Evolutionary conservation across 2,888 invertebrate species (phyloP).

Genomic region (Nephrocerus scutellatus): DNA sequence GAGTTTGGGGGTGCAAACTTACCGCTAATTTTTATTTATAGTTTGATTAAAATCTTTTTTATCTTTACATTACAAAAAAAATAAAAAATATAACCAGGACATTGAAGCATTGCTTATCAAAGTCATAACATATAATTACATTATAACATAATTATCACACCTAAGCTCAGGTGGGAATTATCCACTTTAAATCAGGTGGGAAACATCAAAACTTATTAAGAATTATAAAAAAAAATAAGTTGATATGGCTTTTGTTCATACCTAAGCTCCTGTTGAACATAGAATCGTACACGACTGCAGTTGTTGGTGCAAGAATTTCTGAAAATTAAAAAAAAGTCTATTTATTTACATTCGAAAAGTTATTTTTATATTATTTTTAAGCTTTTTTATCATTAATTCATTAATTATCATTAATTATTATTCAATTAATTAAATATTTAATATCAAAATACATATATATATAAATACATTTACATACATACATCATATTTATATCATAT

Average conservation of each 20-base stretch:
- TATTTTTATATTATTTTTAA: not conserved
- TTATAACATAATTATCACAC: no score
- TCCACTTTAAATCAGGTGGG: not conserved
- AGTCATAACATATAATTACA: no score
- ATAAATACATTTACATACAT: conserved; percentile 1
- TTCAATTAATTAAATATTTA: no score
- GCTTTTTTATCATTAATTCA: not conserved
- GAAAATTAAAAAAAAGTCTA: conserved; percentile 33
- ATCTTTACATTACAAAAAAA: no score
- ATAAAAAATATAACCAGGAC: no score
- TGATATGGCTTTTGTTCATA: conserved; percentile 21
- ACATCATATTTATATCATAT: no score
- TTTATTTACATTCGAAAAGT: not conserved
- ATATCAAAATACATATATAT: conserved; percentile 2
- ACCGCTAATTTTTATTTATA: no score
- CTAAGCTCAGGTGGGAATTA: conserved; percentile 17
- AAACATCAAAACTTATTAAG: not conserved
- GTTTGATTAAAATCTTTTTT: no score
- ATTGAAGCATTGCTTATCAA: no score
- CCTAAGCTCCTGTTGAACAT: conserved; percentile 44
- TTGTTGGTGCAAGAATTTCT: conserved; percentile 84
- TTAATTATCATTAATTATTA: no score
- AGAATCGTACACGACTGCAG: conserved; percentile 57
- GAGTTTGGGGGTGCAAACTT: no score
- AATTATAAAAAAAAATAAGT: not conserved